Conservation (phyloP, 1,140 invertebrate genomes). For the Hylyphantes graminicola region DNA sequence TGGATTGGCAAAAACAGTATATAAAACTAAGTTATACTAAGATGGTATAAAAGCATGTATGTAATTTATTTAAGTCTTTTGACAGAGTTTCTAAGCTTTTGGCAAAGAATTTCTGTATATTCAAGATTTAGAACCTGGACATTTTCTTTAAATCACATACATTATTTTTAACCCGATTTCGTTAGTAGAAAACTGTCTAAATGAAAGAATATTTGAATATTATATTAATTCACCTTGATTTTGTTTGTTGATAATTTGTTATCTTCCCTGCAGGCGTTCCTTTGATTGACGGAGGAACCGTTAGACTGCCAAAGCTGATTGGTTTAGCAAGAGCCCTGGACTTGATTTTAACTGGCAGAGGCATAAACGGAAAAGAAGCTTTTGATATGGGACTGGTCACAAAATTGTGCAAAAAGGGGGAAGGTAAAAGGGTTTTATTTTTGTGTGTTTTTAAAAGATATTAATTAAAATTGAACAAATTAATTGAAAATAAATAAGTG, state of each 20-base stretch:
- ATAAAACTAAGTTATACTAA: no score
- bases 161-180: no score
- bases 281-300: conserved; percentile 83
- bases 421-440: conserved; percentile 18
- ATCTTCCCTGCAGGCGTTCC: conserved; percentile 77
- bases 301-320: conserved; percentile 81
- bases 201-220: no score
- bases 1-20: no score
- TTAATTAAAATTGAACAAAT: no score
- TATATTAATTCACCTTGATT: background rate
- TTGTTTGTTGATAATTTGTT: background rate
- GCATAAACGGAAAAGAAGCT: conserved; percentile 82
- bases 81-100: no score
- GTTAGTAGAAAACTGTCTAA: background rate
- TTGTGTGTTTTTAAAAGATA: background rate
- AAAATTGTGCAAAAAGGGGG: conserved; percentile 72
- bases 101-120: no score
- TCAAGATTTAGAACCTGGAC: no score
- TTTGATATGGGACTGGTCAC: conserved; percentile 81
- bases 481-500: no score
- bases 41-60: no score
- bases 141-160: no score
- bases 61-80: no score
- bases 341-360: conserved; percentile 84
- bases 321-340: conserved; percentile 88